A percentile compares a stretch with the other conserved stretches of the same genome.
phyloP scores from a whole-genome alignment of 1,140 invertebrate species.

The Lepidurus couesii region DNA sequence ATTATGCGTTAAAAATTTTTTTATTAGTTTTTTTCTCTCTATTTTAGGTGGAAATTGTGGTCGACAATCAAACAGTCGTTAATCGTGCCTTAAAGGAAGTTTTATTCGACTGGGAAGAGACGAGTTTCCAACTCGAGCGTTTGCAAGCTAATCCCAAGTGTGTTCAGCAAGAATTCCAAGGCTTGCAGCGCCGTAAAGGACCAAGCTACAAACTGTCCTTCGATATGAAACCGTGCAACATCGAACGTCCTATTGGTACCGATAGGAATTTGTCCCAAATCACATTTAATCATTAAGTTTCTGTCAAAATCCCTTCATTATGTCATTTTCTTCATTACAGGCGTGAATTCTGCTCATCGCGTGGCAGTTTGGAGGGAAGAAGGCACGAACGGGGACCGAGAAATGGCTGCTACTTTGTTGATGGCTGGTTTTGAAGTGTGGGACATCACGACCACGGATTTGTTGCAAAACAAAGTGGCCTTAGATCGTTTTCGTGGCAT shows the following conservation, averaged over 20 bases:
- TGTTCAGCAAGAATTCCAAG: constrained; percentile 68
- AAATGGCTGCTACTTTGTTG: constrained; percentile 92
- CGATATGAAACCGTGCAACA: constrained; percentile 52
- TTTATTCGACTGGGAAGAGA: constrained; percentile 88
- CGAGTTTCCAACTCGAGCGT: constrained; percentile 81
- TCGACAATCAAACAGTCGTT: constrained; percentile 57
- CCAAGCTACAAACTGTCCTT: constrained; percentile 62
- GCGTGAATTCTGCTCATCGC: constrained; percentile 47
- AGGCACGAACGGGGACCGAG: constrained; percentile 92
- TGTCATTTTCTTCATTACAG: background rate
- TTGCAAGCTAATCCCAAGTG: constrained; percentile 73
- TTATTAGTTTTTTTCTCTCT: background rate
- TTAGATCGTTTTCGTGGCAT: constrained; percentile 79
- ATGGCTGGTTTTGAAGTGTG: constrained; percentile 87
- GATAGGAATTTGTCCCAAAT: background rate
- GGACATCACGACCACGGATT: constrained; percentile 87
- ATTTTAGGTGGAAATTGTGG: constrained; percentile 35
- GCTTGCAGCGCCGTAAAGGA: constrained; percentile 51
- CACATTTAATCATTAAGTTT: background rate
- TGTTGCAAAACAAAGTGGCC: constrained; percentile 60
- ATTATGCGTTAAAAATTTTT: background rate
- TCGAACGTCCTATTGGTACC: background rate
- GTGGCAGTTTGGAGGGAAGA: constrained; percentile 94
- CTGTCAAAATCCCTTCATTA: background rate
- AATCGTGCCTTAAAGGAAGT: constrained; percentile 58